Base-by-base conservation (phyloP, 2,888 invertebrate genomes). In the Drosophila dives region DNA sequence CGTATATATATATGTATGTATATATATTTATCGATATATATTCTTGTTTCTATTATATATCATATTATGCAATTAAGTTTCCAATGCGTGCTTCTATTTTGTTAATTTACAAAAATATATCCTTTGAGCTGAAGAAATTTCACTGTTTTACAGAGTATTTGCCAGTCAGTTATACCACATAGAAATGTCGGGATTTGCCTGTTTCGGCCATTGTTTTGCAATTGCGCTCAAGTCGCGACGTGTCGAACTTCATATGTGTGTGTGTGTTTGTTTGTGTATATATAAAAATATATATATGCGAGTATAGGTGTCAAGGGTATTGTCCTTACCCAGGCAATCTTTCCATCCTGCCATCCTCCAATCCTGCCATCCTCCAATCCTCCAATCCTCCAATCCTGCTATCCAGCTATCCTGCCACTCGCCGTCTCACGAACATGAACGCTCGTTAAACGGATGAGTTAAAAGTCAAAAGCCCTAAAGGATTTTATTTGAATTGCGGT, bases 381-480 rank as follows among this genome's bases (percentile, higher is more conserved):
- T 49, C 33, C 20, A 33, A 33, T 49, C 26, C 45, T 32, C 34
- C 38, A 3, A 45, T 45, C 20, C 20, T 20, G 26, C 26, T 26
- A 61, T 48, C 51, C 66, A 49, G 64, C 50, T 45, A 56, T 65
- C 51, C 68, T 59, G 67, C 71, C 76, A 64, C 59, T 60, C 67
- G 72, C 77, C 72, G 53, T 72, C 83, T 83, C 77, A 86, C 87
- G 87, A 84, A 89, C 89, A 82, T 78, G 88, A 80, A 71, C 86
- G 83, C 86, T 86, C 87, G 90, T 90, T 84, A 82, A 91, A 86
- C 83, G 86, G 80, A 90, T 83, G 84, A 91, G 91, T 89, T 89
- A 91, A 91, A 91, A 91, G 90, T 91, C 91, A 91, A 91, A 91
- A 90, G 91, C 91, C 91, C 91, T 89, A 84, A 91, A 91, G 90